phyloP scores from a whole-genome alignment of 2,113 vertebrate genomes.

The Struthio camelus region DNA sequence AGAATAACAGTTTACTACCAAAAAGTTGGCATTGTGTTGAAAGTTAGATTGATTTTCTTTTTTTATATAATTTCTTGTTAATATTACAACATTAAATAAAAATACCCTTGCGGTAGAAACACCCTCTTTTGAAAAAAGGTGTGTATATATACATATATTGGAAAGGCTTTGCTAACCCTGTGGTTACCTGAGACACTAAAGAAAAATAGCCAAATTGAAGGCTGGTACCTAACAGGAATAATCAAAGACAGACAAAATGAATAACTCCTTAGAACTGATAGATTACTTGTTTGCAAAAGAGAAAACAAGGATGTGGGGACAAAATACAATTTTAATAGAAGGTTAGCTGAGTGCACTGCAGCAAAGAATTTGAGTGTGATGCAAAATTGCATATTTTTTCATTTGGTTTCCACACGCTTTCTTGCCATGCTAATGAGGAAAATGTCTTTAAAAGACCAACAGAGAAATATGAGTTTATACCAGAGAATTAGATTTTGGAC shows the following conservation, averaged over 20 bases:
- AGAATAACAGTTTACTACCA: conserved; percentile 21
- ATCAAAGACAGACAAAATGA: conserved; percentile 27
- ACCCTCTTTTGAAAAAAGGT: not conserved
- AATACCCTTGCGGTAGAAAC: not conserved
- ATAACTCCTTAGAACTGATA: not conserved
- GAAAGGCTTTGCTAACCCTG: not conserved
- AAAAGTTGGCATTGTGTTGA: not conserved
- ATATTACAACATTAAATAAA: not conserved
- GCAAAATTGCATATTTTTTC: conserved; percentile 58
- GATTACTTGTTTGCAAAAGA: conserved; percentile 32
- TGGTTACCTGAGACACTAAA: not conserved
- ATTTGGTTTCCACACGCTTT: conserved; percentile 55
- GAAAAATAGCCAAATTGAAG: conserved; percentile 11
- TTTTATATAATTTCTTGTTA: not conserved
- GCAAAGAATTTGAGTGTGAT: conserved; percentile 52
- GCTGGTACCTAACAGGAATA: not conserved
- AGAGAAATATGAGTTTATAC: conserved; percentile 61
- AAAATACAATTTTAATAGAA: conserved; percentile 41
- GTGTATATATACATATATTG: too few species aligned
- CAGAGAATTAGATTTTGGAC: conserved; percentile 23
- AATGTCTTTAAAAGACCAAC: conserved; percentile 59
- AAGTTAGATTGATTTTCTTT: conserved; percentile 2
- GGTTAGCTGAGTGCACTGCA: conserved; percentile 50
- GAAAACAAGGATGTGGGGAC: not conserved
- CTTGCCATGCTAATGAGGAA: conserved; percentile 63